These are phyloP conservation scores for Tor tambroides DNA, from an alignment of 2,113 vertebrate genomes.

Conservation along the genomic window DNA sequence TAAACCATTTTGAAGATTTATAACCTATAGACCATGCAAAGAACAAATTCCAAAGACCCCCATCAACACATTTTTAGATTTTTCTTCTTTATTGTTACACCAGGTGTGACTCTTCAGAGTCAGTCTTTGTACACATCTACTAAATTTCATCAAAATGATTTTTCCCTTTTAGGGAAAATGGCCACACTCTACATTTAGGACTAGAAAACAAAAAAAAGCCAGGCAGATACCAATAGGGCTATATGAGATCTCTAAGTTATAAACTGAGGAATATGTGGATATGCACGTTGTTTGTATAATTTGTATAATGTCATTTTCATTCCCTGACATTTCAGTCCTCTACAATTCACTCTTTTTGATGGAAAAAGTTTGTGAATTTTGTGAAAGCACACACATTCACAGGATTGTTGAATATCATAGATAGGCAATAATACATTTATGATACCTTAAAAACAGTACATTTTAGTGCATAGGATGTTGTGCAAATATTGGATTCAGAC, in stretches of 20 bases:
- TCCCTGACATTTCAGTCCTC: not conserved
- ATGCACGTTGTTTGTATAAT: not conserved
- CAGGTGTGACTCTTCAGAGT: not conserved
- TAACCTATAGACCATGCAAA: not conserved
- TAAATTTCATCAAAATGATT: not conserved
- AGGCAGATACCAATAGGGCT: not conserved
- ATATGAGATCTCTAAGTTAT: not conserved
- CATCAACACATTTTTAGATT: not conserved
- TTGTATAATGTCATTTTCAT: not conserved
- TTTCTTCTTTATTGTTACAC: not conserved
- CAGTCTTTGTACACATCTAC: too few species aligned
- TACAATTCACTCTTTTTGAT: not conserved
- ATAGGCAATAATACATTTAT: not conserved
- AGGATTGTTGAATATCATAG: not conserved
- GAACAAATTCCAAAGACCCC: not conserved
- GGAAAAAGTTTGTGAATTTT: not conserved
- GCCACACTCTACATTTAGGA: not conserved
- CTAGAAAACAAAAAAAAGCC: not conserved
- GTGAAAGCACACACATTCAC: not conserved
- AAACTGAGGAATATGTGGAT: not conserved
- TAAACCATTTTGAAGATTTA: not conserved
- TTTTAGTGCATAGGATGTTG: not conserved
- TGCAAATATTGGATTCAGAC: not conserved
- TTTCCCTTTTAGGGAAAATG: not conserved
- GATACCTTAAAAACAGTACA: not conserved